Percentiles rank a stretch among this genome's conserved stretches.
Conservation (phyloP, 2,113 vertebrate genomes). For the Fukomys damarensis region DNA sequence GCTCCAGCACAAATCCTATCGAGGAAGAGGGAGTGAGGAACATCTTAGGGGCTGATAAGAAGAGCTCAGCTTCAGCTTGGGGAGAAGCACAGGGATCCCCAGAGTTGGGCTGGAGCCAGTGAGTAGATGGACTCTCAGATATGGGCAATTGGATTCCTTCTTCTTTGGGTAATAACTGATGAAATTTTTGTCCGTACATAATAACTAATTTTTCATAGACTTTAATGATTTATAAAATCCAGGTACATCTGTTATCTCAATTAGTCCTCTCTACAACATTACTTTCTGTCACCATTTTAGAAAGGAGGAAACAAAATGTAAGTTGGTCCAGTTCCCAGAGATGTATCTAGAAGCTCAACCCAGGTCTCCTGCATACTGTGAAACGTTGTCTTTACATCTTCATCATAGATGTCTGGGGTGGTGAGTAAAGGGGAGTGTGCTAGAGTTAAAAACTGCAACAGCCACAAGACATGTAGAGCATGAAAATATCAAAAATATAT, state of each 20-base stretch:
- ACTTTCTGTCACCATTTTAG: not conserved
- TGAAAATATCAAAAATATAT: rapidly evolving
- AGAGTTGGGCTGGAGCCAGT: not conserved
- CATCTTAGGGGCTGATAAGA: not conserved
- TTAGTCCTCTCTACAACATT: not conserved
- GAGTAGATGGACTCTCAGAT: rapidly evolving
- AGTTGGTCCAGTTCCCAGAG: not conserved
- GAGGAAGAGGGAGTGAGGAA: not conserved
- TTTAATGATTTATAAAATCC: not conserved
- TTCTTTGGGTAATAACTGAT: not conserved
- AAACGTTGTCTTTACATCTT: not conserved
- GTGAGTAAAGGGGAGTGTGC: rapidly evolving
- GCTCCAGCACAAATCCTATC: rapidly evolving
- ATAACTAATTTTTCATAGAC: not conserved
- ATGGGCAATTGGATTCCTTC: not conserved
- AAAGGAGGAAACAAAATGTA: not conserved
- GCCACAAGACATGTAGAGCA: not conserved
- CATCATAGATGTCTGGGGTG: rapidly evolving
- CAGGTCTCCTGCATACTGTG: not conserved
- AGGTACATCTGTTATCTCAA: rapidly evolving
- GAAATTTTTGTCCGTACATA: not conserved
- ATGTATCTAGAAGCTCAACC: too few species aligned
- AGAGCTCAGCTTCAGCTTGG: not conserved
- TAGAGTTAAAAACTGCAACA: rapidly evolving
- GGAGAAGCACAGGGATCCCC: not conserved